A percentile compares a stretch with the other conserved stretches of the same genome.
These are phyloP conservation scores for Heliornis fulica DNA, from an alignment of 2,113 vertebrate genomes.

Conservation along the genomic window DNA sequence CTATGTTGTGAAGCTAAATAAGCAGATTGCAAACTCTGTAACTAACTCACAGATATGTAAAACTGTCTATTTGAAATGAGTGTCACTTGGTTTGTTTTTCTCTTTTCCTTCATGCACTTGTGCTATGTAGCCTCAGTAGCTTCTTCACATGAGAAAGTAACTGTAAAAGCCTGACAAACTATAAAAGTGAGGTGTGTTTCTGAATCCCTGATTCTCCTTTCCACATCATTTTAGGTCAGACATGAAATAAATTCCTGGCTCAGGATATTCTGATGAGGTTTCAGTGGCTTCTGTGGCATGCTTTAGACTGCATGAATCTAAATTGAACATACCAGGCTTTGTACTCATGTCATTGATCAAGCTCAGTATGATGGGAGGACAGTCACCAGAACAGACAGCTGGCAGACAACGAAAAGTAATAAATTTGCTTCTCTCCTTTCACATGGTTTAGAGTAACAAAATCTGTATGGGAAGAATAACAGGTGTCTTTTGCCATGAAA, in stretches of 20 bases:
- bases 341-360: background rate
- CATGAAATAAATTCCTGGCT: background rate
- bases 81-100: background rate
- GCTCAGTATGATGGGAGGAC: background rate
- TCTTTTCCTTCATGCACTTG: background rate
- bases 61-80: background rate
- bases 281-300: background rate
- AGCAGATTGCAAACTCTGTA: background rate
- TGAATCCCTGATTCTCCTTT: background rate
- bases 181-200: background rate
- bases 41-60: background rate
- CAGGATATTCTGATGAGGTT: background rate
- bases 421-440: background rate
- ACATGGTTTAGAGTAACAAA: background rate
- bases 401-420: background rate
- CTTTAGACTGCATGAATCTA: background rate
- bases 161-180: rapidly evolving
- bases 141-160: background rate
- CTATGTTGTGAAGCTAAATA: rapidly evolving
- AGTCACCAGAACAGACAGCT: background rate
- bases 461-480: background rate
- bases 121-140: rapidly evolving
- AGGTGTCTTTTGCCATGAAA: background rate
- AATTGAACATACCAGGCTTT: background rate
- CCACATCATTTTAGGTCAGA: background rate